Evolutionary conservation across 2,113 vertebrate species (phyloP), one percentile per base, ranked within the genome.

Genomic region (Xiphorhynchus elegans): DNA sequence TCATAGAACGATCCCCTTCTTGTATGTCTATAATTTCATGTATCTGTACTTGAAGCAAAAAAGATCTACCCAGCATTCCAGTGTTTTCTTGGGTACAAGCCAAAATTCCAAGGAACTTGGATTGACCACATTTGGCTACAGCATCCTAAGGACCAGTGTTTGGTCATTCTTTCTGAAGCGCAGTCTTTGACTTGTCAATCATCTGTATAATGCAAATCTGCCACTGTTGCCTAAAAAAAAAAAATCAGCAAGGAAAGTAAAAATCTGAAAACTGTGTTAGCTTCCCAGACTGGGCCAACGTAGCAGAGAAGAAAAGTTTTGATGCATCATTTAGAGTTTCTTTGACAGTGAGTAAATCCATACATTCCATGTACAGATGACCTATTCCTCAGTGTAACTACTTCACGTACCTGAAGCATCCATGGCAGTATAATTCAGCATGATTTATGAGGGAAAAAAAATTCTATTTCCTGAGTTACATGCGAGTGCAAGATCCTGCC

Each of bases 1-100:
- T 64, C 50, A 35, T 3, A 23, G 37, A 1, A 0, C 2, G 0
- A 18, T 62, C 33, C 20, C 47, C 47, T 37, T 84, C 68, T 35
- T 42, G 3, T 56, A 24, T 21, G 10, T 31, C 59, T 82, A 3
- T 18, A 75, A 44, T 9, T 29, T 59, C 28, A 68, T 19, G 18
- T 26, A 25, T 37, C 55, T 5, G 8, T 37, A 90, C 31, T 47
- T 66, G 46, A 64, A 79, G 70, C 59, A 79, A 86, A 64, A 4
- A 50, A 77, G 17, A 83, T 55, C 37, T 46, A 18, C 19, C 33
- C 33, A 60, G 24, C 29, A 86, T 35, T n/a, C 33, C 24, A 59
- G n/a, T 29, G 53, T 84, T 72, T 81, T 75, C 66, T 58, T 70
- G 58, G 24, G 31, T 62, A 39, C 12, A 67, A 67, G 56, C 42